Evolutionary conservation across 1,140 invertebrate genomes (phyloP).

Genomic region (Sycobia sp.): DNA sequence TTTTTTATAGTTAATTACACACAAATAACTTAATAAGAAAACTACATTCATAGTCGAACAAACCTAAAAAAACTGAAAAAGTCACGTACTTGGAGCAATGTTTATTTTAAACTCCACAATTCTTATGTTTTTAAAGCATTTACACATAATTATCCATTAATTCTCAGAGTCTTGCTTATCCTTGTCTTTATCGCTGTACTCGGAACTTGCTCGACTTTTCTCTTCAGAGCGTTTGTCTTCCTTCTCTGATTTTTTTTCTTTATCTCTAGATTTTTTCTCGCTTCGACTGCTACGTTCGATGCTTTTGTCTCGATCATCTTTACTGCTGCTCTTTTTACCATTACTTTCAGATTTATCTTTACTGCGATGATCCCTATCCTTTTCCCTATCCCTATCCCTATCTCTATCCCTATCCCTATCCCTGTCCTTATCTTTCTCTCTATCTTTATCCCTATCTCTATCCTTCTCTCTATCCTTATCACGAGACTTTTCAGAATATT

Average conservation of each 20-base stretch:
- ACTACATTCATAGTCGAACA: too few species aligned
- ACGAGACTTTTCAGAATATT: slow-evolving; percentile 59
- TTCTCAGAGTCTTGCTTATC: slow-evolving; percentile 26
- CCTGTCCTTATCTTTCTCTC: slow-evolving; percentile 55
- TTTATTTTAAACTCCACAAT: too few species aligned
- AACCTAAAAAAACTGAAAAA: not conserved
- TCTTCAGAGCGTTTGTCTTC: slow-evolving; percentile 50
- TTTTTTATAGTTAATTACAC: too few species aligned
- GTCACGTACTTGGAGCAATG: not conserved
- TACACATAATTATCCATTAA: slow-evolving; percentile 13
- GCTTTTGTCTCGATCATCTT: slow-evolving; percentile 55
- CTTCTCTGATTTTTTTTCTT: slow-evolving; percentile 50
- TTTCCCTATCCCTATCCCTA: slow-evolving; percentile 53
- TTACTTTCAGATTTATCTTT: slow-evolving; percentile 61
- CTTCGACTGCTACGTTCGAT: slow-evolving; percentile 51
- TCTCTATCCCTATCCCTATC: slow-evolving; percentile 40
- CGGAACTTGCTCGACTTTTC: slow-evolving; percentile 48
- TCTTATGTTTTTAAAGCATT: too few species aligned
- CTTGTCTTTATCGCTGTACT: slow-evolving; percentile 53
- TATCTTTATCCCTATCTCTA: slow-evolving; percentile 47
- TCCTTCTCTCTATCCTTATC: slow-evolving; percentile 58
- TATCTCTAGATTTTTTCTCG: slow-evolving; percentile 49
- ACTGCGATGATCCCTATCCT: slow-evolving; percentile 48
- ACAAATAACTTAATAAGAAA: too few species aligned
- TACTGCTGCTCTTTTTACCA: slow-evolving; percentile 51